A percentile compares a stretch with the other conserved stretches of the same genome.
Conservation (phyloP, 2,888 invertebrate species). For the Nebria salina region DNA sequence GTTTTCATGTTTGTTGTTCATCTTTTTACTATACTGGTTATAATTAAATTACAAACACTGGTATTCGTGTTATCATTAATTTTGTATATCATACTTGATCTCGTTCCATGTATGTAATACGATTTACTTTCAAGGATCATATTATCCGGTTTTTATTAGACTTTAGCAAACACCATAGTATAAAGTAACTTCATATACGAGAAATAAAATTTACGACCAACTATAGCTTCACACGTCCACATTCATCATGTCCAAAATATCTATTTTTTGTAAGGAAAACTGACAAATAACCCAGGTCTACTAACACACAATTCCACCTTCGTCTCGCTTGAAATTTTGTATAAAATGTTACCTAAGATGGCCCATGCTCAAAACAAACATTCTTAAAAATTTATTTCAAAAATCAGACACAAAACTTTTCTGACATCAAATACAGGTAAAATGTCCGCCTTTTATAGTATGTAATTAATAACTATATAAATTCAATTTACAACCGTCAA, state of each 20-base stretch:
- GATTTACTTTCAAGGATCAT: not conserved
- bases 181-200: not conserved
- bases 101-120: not conserved
- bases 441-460: too few species aligned
- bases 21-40: not conserved
- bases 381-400: too few species aligned
- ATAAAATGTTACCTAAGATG: too few species aligned
- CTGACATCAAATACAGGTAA: too few species aligned
- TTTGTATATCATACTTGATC: not conserved
- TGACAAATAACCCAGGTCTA: too few species aligned
- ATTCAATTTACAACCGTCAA: not conserved
- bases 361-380: too few species aligned
- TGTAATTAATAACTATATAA: too few species aligned
- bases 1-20: not conserved
- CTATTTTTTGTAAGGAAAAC: too few species aligned
- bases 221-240: not conserved
- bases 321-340: too few species aligned
- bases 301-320: too few species aligned
- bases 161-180: not conserved
- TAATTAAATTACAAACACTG: not conserved
- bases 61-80: not conserved
- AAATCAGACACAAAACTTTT: too few species aligned
- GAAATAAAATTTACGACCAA: not conserved
- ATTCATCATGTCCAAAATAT: too few species aligned
- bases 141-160: not conserved